These are phyloP conservation scores for Varanus salvator DNA, from an alignment of 2,113 vertebrate genomes.

Conservation along the genomic window DNA sequence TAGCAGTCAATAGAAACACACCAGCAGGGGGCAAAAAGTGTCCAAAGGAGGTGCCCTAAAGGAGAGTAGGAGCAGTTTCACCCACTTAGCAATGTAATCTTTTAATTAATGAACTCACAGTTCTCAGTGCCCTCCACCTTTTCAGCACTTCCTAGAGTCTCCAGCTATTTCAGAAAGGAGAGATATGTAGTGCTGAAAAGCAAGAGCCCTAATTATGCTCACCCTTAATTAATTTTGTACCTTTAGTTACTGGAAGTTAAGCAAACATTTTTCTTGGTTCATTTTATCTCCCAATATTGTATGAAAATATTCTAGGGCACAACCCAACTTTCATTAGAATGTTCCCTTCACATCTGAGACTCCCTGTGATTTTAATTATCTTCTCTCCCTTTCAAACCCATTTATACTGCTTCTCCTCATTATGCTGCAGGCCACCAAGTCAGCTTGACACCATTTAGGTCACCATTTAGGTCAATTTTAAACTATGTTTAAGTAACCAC, in stretches of 20 bases:
- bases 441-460: background rate
- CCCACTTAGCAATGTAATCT: too few species aligned
- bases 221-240: background rate
- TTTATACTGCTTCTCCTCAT: slow-evolving; percentile 4
- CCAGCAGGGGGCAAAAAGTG: too few species aligned
- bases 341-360: slow-evolving; percentile 2
- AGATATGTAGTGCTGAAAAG: background rate
- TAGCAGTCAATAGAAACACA: too few species aligned
- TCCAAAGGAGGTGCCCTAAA: too few species aligned
- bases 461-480: slow-evolving; percentile 2
- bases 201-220: background rate
- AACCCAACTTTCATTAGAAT: background rate
- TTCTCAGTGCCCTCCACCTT: too few species aligned
- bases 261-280: background rate
- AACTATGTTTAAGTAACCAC: background rate
- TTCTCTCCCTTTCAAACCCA: background rate
- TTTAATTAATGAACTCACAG: too few species aligned
- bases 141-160: too few species aligned
- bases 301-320: slow-evolving; percentile 10
- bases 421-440: slow-evolving; percentile 20
- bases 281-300: background rate
- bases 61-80: too few species aligned
- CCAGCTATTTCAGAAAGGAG: too few species aligned
- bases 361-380: slow-evolving; percentile 24
- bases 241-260: background rate